Percentiles rank a stretch among this genome's conserved stretches.
Conservation (phyloP, 2,888 invertebrate genomes). For the Lasioglossum zephyrum region DNA sequence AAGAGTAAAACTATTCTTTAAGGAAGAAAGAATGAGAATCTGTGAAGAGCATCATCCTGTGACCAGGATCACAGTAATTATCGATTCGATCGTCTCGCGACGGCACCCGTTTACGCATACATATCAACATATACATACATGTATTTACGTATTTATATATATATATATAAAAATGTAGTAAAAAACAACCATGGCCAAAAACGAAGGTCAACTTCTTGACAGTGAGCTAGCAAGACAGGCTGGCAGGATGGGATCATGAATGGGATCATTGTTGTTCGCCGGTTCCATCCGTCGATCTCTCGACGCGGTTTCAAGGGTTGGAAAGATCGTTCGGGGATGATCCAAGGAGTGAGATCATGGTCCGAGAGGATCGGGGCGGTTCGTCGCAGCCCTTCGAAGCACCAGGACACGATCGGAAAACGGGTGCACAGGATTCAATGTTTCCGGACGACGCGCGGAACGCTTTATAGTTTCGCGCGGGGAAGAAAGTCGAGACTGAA, state of each 20-base stretch:
- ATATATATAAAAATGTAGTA: constrained; percentile 83
- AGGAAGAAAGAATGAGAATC: neutral
- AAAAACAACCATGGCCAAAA: constrained; percentile 94
- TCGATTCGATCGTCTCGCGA: neutral
- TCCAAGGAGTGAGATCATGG: constrained; percentile 3
- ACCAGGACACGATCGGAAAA: constrained; percentile 44
- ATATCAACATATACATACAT: constrained; percentile 51
- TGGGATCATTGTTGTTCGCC: constrained; percentile 39
- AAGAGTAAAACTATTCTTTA: neutral
- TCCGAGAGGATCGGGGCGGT: constrained; percentile 28
- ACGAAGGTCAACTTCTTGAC: constrained; percentile 98
- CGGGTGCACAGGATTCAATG: constrained; percentile 17
- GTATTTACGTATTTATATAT: constrained; percentile 67
- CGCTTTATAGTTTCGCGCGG: neutral
- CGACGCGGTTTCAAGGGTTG: neutral
- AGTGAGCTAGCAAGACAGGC: constrained; percentile 85
- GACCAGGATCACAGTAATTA: neutral
- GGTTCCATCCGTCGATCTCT: constrained; percentile 39
- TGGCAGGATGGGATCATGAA: constrained; percentile 73
- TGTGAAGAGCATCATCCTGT: neutral
- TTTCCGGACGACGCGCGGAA: constrained; percentile 2
- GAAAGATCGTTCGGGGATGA: neutral
- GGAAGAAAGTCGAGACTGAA: constrained; percentile 4
- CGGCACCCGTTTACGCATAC: constrained; percentile 46
- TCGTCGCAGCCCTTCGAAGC: constrained; percentile 45